A percentile compares a stretch with the other conserved stretches of the same genome.
These are phyloP conservation scores for Pongo pygmaeus DNA, from an alignment of 2,113 vertebrate species.

Conservation along the genomic window DNA sequence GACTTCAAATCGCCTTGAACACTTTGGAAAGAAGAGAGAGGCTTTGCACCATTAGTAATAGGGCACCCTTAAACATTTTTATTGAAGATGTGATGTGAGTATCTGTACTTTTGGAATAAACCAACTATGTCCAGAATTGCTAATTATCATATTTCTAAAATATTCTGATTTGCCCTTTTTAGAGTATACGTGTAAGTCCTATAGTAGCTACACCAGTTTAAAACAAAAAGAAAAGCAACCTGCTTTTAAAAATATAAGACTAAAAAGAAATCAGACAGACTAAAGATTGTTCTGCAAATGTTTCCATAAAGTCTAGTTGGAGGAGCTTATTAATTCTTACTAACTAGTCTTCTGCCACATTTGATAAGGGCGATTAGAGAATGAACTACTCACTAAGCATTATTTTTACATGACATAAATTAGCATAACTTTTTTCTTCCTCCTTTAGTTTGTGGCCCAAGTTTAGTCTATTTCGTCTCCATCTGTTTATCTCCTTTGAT, in stretches of 20 bases:
- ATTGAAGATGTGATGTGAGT: too few relatives aligned
- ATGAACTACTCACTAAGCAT: neutral
- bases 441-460: neutral
- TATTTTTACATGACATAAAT: conserved; percentile 46
- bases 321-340: neutral
- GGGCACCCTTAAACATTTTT: too few relatives aligned
- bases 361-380: neutral
- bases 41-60: accelerated
- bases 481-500: conserved; percentile 77
- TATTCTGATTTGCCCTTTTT: neutral
- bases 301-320: neutral
- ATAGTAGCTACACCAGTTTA: neutral
- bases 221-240: neutral
- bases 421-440: conserved; percentile 29
- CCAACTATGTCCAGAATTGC: neutral
- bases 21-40: too few relatives aligned
- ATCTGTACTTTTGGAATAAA: neutral
- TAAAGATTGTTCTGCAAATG: neutral
- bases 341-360: neutral
- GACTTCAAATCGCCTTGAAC: too few relatives aligned
- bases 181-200: accelerated
- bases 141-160: neutral
- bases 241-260: neutral
- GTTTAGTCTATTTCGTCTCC: conserved; percentile 42
- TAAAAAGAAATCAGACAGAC: neutral